phyloP scores from a whole-genome alignment of 2,113 vertebrate genomes.

The Ictalurus punctatus region DNA sequence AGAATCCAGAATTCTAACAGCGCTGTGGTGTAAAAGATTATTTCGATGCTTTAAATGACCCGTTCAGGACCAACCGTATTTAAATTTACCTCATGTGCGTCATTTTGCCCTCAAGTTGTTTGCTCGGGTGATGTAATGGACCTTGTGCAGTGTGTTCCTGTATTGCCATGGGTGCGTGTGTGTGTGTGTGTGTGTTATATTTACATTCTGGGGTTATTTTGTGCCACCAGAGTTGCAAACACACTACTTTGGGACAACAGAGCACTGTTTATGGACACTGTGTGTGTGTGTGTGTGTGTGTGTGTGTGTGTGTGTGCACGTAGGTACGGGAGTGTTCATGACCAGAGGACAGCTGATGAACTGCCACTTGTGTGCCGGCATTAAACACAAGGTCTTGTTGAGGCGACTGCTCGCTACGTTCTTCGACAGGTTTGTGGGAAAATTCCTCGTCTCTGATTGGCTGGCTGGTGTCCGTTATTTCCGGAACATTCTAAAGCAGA shows the following conservation, averaged over 20 bases:
- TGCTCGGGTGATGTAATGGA: constrained; percentile 32
- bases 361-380: constrained; percentile 94
- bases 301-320: background rate
- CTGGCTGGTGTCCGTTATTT: background rate
- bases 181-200: constrained; percentile 10
- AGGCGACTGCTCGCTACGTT: constrained; percentile 94
- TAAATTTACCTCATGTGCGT: background rate
- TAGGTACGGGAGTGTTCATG: constrained; percentile 93
- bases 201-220: background rate
- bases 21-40: background rate
- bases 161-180: background rate
- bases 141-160: background rate
- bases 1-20: no score
- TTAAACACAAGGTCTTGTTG: constrained; percentile 97
- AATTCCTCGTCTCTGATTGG: background rate
- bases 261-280: constrained; percentile 14
- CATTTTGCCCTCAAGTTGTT: background rate
- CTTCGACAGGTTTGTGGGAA: constrained; percentile 86
- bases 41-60: background rate
- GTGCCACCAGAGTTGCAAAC: background rate
- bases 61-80: no score
- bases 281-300: constrained; percentile 6
- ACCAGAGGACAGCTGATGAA: constrained; percentile 99
- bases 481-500: background rate
- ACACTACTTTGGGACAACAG: background rate